Base-by-base conservation (phyloP, 2,797 vertebrate genomes). In the Pteropus rufus region DNA sequence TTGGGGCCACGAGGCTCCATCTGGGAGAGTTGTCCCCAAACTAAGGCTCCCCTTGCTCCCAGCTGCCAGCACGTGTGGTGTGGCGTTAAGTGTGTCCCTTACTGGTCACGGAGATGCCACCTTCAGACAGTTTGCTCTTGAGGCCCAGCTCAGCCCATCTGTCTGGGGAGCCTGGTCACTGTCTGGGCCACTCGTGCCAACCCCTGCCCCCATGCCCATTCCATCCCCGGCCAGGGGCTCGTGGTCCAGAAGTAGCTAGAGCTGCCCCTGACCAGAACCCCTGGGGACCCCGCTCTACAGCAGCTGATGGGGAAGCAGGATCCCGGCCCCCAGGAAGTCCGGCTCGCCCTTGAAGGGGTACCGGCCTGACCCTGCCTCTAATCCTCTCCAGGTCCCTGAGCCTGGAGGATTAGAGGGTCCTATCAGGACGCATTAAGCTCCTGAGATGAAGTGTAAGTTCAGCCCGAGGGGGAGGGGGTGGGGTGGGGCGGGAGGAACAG, bases 381-480 rank as follows among this genome's bases (percentile, higher is more conserved):
- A 97, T 84, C 70, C 77, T 76, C 88, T 67, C 93, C 96, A 90
- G 54, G 8, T 41, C 70, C 36, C 46, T 49, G 46, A 49, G 46
- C 46, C 46, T 49, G 46, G 91, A 73, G 85, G 96, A 97, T 97
- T 97, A 98, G 77, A 82, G 19, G 60, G 91, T 69, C n/a, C 96
- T 96, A 91, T 89, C 93, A 70, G 82, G 36, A 58, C 83, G 94
- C 86, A 23, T 75, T 92, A 94, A 94, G 76, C 95, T 91, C 90
- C 84, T 80, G 79, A 95, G 81, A 92, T 91, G 84, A 86, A 90
- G 82, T 52, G 5, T 52, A 52, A 23, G 91, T 85, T 92, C 5
- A 2, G 10, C 14, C 2, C 2, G 11, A 12, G 44, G 2, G 44
- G 44, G 41, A 8, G 5, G 26, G 41, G 44, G 76, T 24, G 67